Evolutionary conservation across 2,797 vertebrate genomes (phyloP).

Genomic region (Hyperoplus immaculatus): DNA sequence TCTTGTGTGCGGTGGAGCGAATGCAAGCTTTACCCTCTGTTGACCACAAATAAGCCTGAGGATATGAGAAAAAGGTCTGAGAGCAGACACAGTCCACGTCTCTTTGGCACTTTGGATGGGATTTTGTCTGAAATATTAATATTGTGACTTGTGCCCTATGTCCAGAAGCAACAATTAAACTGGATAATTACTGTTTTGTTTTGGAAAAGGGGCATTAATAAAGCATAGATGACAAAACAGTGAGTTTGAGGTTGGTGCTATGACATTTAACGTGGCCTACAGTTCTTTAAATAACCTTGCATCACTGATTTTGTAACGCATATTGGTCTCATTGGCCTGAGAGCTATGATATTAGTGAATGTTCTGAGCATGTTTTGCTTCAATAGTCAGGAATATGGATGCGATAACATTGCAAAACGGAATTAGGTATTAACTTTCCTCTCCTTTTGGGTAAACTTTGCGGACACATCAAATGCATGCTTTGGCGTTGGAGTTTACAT

Average conservation of each 20-base stretch:
- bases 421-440: constrained; percentile 80
- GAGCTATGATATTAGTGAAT: constrained; percentile 60
- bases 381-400: constrained; percentile 56
- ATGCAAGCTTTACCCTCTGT: constrained; percentile 51
- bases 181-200: constrained; percentile 69
- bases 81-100: constrained; percentile 53
- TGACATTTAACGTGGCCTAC: constrained; percentile 35
- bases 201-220: constrained; percentile 54
- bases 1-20: constrained; percentile 64
- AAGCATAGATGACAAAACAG: constrained; percentile 52
- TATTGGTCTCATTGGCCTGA: constrained; percentile 39
- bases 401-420: constrained; percentile 68
- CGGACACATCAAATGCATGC: constrained; percentile 79
- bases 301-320: constrained; percentile 34
- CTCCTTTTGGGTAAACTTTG: constrained; percentile 78
- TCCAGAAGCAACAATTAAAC: constrained; percentile 70
- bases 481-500: constrained; percentile 79
- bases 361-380: constrained; percentile 45
- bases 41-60: constrained; percentile 63
- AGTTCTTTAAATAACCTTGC: constrained; percentile 45
- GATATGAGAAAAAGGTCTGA: constrained; percentile 58
- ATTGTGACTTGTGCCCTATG: constrained; percentile 47
- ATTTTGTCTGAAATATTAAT: constrained; percentile 59
- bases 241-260: constrained; percentile 49
- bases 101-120: constrained; percentile 51